A percentile compares a stretch with the other conserved stretches of the same genome.
These are phyloP conservation scores for Clarias batrachus DNA, from an alignment of 2,113 vertebrate genomes.

Conservation along the genomic window DNA sequence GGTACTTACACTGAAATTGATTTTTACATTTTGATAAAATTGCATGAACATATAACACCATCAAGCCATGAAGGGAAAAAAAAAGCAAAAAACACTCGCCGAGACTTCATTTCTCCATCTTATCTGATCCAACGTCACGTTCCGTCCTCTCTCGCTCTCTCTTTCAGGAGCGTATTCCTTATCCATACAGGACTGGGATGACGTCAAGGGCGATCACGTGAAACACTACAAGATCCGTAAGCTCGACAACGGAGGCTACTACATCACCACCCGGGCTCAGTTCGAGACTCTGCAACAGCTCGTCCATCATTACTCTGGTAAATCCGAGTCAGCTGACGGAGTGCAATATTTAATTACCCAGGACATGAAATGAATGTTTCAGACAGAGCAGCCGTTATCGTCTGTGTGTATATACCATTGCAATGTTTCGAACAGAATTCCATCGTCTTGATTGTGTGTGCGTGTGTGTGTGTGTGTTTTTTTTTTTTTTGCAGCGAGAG, in stretches of 20 bases:
- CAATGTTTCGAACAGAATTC: neutral
- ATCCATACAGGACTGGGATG: conserved; percentile 98
- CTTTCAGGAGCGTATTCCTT: conserved; percentile 93
- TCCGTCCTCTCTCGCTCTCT: neutral
- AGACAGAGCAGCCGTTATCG: conserved; percentile 17
- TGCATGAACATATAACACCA: neutral
- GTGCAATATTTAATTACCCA: neutral
- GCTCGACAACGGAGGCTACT: conserved; percentile 96
- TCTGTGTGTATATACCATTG: neutral
- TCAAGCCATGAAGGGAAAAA: neutral
- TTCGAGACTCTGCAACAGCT: conserved; percentile 98
- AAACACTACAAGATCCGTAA: conserved; percentile 99
- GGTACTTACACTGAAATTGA: neutral
- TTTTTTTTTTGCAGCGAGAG: conserved; percentile 79
- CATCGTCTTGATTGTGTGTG: neutral
- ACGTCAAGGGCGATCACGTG: conserved; percentile 97
- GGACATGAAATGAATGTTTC: neutral
- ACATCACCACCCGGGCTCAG: conserved; percentile 97
- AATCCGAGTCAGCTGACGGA: conserved; percentile 47
- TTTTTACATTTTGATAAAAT: neutral
- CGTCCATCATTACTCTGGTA: conserved; percentile 97
- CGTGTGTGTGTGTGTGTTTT: conserved; percentile 21
- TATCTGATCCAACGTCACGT: neutral
- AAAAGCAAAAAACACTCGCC: neutral
- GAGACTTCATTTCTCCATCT: neutral